These are phyloP conservation scores for Panthera uncia DNA, from an alignment of 2,113 vertebrate species.

Conservation along the genomic window DNA sequence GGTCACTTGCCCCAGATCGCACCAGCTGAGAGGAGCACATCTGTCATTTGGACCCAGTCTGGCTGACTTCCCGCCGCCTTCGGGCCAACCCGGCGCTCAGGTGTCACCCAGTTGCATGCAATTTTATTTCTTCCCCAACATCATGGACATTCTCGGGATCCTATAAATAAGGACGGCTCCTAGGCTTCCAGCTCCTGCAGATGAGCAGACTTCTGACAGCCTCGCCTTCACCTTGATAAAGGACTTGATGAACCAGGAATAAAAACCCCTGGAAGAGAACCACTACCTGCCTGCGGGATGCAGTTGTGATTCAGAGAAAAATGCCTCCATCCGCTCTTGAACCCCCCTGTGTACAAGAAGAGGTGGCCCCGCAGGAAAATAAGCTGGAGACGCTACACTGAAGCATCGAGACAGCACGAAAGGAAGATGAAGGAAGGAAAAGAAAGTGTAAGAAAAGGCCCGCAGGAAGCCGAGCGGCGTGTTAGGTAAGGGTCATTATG, in stretches of 20 bases:
- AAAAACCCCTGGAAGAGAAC: constrained; percentile 35
- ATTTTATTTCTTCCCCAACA: background rate
- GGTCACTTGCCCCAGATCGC: background rate
- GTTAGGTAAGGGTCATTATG: background rate
- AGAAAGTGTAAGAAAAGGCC: background rate
- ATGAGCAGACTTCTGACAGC: background rate
- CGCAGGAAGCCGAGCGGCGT: background rate
- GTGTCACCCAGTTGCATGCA: background rate
- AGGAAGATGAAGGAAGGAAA: background rate
- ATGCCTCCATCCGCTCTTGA: background rate
- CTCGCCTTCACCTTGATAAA: background rate
- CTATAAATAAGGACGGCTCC: background rate
- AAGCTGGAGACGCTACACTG: background rate
- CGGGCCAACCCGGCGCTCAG: background rate
- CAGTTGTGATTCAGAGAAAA: background rate
- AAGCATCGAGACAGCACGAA: background rate
- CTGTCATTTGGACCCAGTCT: background rate
- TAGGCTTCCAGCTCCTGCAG: background rate
- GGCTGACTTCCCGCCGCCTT: background rate
- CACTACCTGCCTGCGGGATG: background rate
- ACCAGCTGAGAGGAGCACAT: too few relatives aligned
- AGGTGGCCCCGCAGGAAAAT: background rate
- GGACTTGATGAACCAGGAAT: background rate
- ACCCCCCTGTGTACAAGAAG: background rate
- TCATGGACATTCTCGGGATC: background rate